Conservation (phyloP, 2,797 vertebrate genomes). For the Aythya fuligula region DNA sequence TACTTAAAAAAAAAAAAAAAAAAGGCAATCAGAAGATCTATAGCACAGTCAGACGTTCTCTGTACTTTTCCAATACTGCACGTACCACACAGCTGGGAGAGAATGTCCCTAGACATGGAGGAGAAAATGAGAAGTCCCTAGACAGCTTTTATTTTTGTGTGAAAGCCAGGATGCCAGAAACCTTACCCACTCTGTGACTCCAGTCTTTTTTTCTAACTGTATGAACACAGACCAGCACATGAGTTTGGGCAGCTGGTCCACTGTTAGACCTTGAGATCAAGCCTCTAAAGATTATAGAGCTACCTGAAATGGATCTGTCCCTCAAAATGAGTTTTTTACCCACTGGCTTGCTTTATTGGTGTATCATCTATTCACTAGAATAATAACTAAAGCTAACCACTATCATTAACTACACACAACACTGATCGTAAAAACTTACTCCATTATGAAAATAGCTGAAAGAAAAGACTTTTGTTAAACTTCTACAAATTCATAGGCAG, state of each 20-base stretch:
- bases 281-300: neutral
- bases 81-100: neutral
- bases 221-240: neutral
- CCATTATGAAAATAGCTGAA: neutral
- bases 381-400: neutral
- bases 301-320: neutral
- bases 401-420: neutral
- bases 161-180: neutral
- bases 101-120: neutral
- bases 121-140: neutral
- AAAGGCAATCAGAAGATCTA: neutral
- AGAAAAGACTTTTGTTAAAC: neutral
- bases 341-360: neutral
- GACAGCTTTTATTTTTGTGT: neutral
- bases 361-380: neutral
- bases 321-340: neutral
- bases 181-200: neutral
- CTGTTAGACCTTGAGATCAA: neutral
- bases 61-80: neutral
- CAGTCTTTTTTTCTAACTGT: neutral
- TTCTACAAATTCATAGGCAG: neutral
- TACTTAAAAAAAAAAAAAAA: neutral
- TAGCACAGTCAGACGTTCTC: neutral
- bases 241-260: neutral
- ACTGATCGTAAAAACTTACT: neutral